Conservation (phyloP, 2,113 vertebrate species). For the Malaclemys terrapin region DNA sequence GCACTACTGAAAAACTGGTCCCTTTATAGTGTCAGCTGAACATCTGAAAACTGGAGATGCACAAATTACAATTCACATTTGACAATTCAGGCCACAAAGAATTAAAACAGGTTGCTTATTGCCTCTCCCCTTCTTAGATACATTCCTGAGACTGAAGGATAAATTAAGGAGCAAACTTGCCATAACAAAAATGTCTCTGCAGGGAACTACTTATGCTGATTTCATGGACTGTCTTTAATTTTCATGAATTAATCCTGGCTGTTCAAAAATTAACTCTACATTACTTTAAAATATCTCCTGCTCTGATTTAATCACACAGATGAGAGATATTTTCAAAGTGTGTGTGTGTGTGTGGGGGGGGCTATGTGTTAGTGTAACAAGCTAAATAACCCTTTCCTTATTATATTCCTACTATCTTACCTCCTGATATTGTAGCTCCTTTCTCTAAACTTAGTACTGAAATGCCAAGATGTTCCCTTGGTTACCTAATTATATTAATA, state of each 20-base stretch:
- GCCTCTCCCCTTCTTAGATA: fast-evolving
- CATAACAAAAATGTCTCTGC: neutral
- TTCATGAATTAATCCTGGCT: neutral
- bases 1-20: neutral
- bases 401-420: neutral
- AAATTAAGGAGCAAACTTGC: neutral
- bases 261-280: neutral
- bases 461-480: neutral
- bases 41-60: neutral
- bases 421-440: neutral
- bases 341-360: no score
- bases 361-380: fast-evolving
- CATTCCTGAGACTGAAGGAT: neutral
- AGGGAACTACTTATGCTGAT: neutral
- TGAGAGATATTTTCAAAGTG: neutral
- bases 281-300: neutral
- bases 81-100: neutral
- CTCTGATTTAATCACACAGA: neutral
- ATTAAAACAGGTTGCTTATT: neutral
- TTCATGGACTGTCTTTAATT: neutral
- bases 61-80: neutral
- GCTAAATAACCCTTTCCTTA: neutral
- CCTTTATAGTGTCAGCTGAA: neutral
- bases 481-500: neutral
- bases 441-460: neutral